Evolutionary conservation across 2,113 vertebrate genomes (phyloP).

Genomic region (Cyrtonyx montezumae): DNA sequence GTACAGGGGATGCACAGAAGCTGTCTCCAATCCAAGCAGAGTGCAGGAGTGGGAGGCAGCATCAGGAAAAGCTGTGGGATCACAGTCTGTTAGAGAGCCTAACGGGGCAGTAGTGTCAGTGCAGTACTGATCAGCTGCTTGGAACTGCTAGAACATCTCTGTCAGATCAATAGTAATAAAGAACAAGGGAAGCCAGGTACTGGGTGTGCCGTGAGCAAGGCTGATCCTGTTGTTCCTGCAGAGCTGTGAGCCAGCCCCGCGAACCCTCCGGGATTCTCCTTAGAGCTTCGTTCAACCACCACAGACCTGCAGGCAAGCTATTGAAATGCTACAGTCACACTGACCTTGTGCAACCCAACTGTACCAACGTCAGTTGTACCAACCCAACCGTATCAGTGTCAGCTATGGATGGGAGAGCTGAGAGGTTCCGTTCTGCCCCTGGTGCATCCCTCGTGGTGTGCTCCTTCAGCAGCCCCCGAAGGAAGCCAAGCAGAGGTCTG

Average conservation of each 20-base stretch:
- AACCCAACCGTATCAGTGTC: not conserved
- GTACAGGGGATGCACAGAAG: not conserved
- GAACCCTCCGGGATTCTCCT: not conserved
- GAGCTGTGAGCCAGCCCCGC: not conserved
- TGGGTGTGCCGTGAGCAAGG: not conserved
- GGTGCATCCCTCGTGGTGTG: not conserved
- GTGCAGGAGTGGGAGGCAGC: not conserved
- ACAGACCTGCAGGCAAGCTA: not conserved
- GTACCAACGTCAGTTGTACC: not conserved
- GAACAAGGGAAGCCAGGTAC: conserved; percentile 14
- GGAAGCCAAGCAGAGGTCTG: not conserved
- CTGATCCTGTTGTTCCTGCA: not conserved
- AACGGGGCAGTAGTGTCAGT: not conserved
- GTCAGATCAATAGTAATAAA: conserved; percentile 42
- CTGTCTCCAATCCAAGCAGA: not conserved
- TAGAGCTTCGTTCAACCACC: not conserved
- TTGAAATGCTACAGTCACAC: not conserved
- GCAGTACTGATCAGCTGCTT: conserved; percentile 30
- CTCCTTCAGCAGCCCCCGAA: not conserved
- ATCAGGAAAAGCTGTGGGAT: not conserved
- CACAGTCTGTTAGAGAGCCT: not conserved
- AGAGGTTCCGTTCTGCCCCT: not conserved
- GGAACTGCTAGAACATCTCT: conserved; percentile 44
- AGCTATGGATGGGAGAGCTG: not conserved
- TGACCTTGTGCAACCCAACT: not conserved